phyloP scores from a whole-genome alignment of 2,797 vertebrate genomes.

The Falco berigora region DNA sequence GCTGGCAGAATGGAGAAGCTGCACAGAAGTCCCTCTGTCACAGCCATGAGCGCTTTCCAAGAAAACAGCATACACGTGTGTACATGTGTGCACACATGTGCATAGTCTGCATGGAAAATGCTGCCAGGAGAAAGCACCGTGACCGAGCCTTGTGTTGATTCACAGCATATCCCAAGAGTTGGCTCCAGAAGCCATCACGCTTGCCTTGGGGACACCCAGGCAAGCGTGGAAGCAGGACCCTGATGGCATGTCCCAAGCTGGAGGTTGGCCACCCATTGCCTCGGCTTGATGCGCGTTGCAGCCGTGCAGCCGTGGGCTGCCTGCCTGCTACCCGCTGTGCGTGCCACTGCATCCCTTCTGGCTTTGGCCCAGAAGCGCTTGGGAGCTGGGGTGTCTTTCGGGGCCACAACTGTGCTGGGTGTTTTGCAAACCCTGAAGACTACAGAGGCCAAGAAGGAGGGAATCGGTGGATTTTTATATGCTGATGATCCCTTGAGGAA shows the following conservation, averaged over 20 bases:
- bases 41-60: slow-evolving; percentile 1
- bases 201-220: neutral
- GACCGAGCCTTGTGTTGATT: neutral
- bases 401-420: rapidly evolving
- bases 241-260: neutral
- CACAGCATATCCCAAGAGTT: neutral
- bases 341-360: neutral
- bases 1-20: slow-evolving; percentile 54
- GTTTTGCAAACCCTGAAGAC: neutral
- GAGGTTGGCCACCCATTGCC: neutral
- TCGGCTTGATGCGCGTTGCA: neutral
- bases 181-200: neutral
- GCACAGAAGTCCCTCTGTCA: slow-evolving; percentile 16
- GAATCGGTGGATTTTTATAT: neutral
- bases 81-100: no score
- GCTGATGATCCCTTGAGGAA: neutral
- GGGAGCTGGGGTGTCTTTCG: neutral
- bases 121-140: neutral
- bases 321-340: rapidly evolving
- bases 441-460: neutral
- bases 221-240: neutral
- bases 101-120: slow-evolving; percentile 20
- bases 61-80: neutral
- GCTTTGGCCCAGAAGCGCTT: neutral
- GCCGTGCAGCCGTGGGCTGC: neutral